Evolutionary conservation across 2,113 vertebrate species (phyloP).

Genomic region (Taurulus bubalis): DNA sequence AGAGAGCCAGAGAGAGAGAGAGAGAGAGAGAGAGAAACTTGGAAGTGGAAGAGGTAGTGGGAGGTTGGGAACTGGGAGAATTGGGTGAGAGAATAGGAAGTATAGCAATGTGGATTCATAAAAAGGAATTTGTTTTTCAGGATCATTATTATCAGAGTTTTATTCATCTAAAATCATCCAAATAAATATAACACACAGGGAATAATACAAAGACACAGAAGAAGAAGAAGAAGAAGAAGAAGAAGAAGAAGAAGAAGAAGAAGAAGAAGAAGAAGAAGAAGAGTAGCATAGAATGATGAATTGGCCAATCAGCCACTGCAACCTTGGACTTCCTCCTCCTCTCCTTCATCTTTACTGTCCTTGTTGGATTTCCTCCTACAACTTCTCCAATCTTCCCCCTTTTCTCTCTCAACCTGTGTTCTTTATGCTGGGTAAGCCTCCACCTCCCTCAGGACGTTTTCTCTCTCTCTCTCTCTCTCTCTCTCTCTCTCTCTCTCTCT

Average conservation of each 20-base stretch:
- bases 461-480: no score
- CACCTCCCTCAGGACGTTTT: slow-evolving; percentile 4
- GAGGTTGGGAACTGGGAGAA: slow-evolving; percentile 37
- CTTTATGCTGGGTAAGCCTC: slow-evolving; percentile 35
- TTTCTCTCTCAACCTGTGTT: slow-evolving; percentile 10
- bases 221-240: no score
- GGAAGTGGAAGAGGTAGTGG: slow-evolving; percentile 23
- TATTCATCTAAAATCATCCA: slow-evolving; percentile 3
- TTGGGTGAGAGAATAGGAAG: slow-evolving; percentile 4
- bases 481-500: no score
- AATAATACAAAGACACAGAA: neutral
- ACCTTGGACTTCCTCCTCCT: slow-evolving; percentile 32
- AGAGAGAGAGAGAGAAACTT: slow-evolving; percentile 7
- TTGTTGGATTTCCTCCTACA: slow-evolving; percentile 16
- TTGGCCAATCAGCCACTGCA: slow-evolving; percentile 11
- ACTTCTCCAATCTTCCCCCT: neutral
- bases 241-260: neutral
- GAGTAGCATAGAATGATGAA: slow-evolving; percentile 32
- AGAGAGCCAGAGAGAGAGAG: slow-evolving; percentile 4
- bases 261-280: slow-evolving; percentile 2
- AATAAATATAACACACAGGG: slow-evolving; percentile 2
- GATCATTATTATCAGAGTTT: neutral
- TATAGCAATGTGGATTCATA: slow-evolving; percentile 7
- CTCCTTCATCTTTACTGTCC: slow-evolving; percentile 9
- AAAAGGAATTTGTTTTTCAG: slow-evolving; percentile 26